Evolutionary conservation across 2,888 invertebrate genomes (phyloP).

Genomic region (Silvanus unidentatus): DNA sequence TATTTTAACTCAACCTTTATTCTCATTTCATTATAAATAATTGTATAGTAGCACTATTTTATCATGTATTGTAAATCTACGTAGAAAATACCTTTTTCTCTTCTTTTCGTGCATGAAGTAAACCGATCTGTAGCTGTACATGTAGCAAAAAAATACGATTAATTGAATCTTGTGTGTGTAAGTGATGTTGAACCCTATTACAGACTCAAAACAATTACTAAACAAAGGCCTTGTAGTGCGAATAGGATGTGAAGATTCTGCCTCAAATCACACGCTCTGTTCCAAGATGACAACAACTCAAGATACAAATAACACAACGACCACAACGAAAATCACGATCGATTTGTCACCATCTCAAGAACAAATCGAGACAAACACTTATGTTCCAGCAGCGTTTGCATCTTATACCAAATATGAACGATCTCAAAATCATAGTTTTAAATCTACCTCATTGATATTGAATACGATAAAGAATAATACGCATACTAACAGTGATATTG

Average conservation of each 20-base stretch:
- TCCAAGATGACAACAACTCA: slow-evolving; percentile 42
- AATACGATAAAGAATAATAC: slow-evolving; percentile 39
- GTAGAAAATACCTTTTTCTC: slow-evolving; percentile 29
- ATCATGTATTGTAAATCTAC: slow-evolving; percentile 8
- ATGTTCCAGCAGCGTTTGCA: slow-evolving; percentile 18
- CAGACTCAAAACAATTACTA: slow-evolving; percentile 43
- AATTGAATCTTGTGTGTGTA: slow-evolving; percentile 15
- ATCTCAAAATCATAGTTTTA: slow-evolving; percentile 40
- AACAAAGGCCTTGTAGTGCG: slow-evolving; percentile 47
- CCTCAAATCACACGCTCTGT: slow-evolving; percentile 40
- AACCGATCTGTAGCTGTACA: slow-evolving; percentile 30
- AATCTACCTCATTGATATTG: slow-evolving; percentile 47
- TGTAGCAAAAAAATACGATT: slow-evolving; percentile 10
- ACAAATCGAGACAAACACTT: slow-evolving; percentile 8
- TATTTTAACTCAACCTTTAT: too few species aligned
- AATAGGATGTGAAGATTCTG: slow-evolving; percentile 41
- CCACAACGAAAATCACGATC: slow-evolving; percentile 47
- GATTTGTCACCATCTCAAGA: slow-evolving; percentile 40
- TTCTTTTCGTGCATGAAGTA: slow-evolving; percentile 22
- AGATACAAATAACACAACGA: slow-evolving; percentile 36
- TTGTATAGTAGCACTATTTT: slow-evolving; percentile 12
- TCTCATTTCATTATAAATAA: too few species aligned
- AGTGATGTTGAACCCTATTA: slow-evolving; percentile 17
- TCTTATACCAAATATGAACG: slow-evolving; percentile 30
- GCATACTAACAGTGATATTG: too few species aligned